These are phyloP conservation scores for Ginglymostoma cirratum DNA, from an alignment of 2,113 vertebrate genomes.

Conservation along the genomic window DNA sequence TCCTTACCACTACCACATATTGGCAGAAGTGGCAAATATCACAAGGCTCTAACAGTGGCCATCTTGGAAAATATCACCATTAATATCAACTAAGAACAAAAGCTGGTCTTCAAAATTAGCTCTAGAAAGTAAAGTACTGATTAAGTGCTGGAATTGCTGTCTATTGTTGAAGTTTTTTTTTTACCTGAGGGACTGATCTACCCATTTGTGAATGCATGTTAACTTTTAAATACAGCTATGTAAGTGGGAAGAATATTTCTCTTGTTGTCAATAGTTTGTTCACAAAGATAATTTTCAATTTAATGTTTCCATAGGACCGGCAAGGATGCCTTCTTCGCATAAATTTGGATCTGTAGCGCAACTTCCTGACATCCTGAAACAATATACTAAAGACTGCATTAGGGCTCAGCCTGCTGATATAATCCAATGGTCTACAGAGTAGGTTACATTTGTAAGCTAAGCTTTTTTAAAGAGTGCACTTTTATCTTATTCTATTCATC, in stretches of 20 bases:
- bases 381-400: slow-evolving; percentile 59
- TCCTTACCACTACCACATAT: too few relatives aligned
- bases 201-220: not conserved
- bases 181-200: not conserved
- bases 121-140: not conserved
- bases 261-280: not conserved
- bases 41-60: too few relatives aligned
- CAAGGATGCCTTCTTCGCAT: slow-evolving; percentile 51
- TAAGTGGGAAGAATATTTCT: not conserved
- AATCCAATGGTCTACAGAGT: slow-evolving; percentile 54
- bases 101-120: not conserved
- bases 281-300: not conserved
- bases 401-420: slow-evolving; percentile 53
- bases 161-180: not conserved
- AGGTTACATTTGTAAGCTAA: slow-evolving; percentile 40
- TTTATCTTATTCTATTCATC: not conserved
- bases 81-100: not conserved
- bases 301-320: slow-evolving; percentile 42
- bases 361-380: slow-evolving; percentile 55
- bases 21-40: too few relatives aligned
- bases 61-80: not conserved
- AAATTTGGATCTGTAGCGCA: slow-evolving; percentile 49
- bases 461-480: not conserved
- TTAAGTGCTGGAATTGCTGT: not conserved
- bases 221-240: not conserved